Conservation (phyloP, 2,797 vertebrate genomes). For the Chloroceryle inda region DNA sequence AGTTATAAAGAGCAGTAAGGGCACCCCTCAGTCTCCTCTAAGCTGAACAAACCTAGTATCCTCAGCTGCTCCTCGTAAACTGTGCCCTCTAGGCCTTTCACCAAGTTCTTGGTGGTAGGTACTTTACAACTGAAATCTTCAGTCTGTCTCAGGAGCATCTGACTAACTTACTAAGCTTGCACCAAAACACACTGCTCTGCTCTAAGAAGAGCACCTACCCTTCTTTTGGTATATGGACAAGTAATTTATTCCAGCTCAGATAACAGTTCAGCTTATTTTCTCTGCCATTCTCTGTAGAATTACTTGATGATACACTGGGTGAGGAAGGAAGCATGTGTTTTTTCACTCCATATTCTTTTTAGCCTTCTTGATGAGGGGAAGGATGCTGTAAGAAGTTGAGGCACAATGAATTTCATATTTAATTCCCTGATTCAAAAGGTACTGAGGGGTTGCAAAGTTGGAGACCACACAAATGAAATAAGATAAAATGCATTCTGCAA, state of each 20-base stretch:
- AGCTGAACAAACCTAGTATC: neutral
- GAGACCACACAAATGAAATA: neutral
- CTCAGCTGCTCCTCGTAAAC: neutral
- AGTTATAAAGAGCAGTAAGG: no score
- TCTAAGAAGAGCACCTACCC: neutral
- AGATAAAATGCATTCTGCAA: neutral
- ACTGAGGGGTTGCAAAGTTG: neutral
- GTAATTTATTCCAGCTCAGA: conserved; percentile 3
- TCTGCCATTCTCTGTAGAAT: neutral
- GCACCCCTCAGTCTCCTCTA: neutral
- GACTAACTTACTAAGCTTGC: neutral
- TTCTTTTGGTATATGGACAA: neutral
- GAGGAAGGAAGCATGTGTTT: neutral
- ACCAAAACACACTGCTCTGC: neutral
- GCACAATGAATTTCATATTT: neutral
- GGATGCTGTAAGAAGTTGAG: neutral
- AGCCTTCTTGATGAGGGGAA: neutral
- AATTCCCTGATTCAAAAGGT: neutral
- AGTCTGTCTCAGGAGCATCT: neutral
- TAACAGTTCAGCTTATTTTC: conserved; percentile 1
- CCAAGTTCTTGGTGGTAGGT: neutral
- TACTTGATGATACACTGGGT: neutral
- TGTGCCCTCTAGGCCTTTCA: neutral
- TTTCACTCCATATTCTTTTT: neutral
- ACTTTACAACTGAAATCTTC: neutral